Evolutionary conservation across 2,797 vertebrate species (phyloP), one percentile per base, ranked within the genome.

Genomic region (Sebastes kiyomatsui): DNA sequence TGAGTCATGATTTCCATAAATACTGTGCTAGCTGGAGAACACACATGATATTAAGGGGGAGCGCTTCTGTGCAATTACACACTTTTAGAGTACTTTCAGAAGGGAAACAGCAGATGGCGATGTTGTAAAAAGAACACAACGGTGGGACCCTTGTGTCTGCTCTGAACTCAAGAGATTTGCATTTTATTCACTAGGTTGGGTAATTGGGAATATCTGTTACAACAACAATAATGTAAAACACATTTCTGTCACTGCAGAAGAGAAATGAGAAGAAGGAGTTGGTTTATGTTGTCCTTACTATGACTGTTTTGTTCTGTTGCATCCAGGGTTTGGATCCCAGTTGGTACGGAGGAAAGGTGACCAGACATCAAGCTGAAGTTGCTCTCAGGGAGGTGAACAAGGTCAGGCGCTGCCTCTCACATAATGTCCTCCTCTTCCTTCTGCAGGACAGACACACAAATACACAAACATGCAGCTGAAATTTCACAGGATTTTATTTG

Each of bases 301-400:
- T 66, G 25, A 69, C 8, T 67, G 22, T 90, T 76, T 42, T 72
- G 33, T 78, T 55, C 22, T 58, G 66, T 25, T 80, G 60, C 52
- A 42, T 65, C 35, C 84, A 94, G 93, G 89, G 12, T 69, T 88
- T 94, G 87, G 94, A 94, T 71, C 76, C 88, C 7, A 88, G 93
- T 23, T 98, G 97, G 97, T 98, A 97, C 0, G 77, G 92, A 66
- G 96, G 96, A 49, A 93, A 91, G 0, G 66, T 97, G 42, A 96
- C 91, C 83, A 96, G 97, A 75, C 75, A 81, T 52, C 92, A 97
- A 72, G 97, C 97, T 67, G 97, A 98, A 94, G 92, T 68, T 38
- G 93, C 92, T 76, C 95, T 98, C 67, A 93, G 95, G 77, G 90
- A 28, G 75, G 94, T 97, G 73, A 97, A 98, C 94, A 95, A 97